Percentiles rank a stretch among this genome's conserved stretches.
Evolutionary conservation across 1,140 invertebrate species (phyloP).

Genomic region (Apis florea): DNA sequence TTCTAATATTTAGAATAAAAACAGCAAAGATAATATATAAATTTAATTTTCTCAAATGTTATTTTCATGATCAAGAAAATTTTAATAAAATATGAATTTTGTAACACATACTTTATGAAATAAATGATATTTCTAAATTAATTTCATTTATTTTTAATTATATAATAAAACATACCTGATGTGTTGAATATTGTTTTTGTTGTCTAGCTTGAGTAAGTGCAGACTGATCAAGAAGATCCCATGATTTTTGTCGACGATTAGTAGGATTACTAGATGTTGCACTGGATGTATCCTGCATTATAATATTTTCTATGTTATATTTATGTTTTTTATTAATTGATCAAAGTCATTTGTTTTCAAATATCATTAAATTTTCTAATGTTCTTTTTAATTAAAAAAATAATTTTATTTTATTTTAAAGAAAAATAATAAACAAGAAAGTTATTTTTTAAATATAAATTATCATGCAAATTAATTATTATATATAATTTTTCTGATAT

Average conservation of each 20-base stretch:
- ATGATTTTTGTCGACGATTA: constrained; percentile 93
- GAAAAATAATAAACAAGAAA: too few species aligned
- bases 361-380: too few species aligned
- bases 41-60: background rate
- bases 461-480: too few species aligned
- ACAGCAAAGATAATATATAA: background rate
- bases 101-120: background rate
- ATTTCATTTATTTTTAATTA: background rate
- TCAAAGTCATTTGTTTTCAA: too few species aligned
- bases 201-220: constrained; percentile 86
- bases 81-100: background rate
- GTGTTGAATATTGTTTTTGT: constrained; percentile 83
- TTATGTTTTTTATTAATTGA: background rate
- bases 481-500: too few species aligned
- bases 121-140: background rate
- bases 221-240: constrained; percentile 93
- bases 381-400: too few species aligned
- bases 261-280: constrained; percentile 66
- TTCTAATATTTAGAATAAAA: background rate
- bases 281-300: constrained; percentile 55
- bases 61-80: background rate
- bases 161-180: constrained; percentile 82
- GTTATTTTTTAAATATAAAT: too few species aligned
- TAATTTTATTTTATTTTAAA: too few species aligned
- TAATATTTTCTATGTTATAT: background rate